Base-by-base conservation (phyloP, 2,113 vertebrate genomes). In the Catagonus wagneri region DNA sequence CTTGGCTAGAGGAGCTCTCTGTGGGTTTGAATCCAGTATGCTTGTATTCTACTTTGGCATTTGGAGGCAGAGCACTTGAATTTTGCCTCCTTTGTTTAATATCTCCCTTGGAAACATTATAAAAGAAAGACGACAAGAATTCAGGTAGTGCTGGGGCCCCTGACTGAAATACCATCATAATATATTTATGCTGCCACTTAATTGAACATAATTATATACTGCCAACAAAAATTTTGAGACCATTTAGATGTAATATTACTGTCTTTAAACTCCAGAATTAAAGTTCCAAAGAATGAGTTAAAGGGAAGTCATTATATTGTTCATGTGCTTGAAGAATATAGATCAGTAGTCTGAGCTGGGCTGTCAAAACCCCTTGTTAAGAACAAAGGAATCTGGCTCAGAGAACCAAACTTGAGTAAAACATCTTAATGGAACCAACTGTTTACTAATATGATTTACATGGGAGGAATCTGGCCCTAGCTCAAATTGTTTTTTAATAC, bases 401-500 rank as follows among this genome's bases (percentile, higher is more conserved):
- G 65, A 94, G 83, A 65, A 83, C 69, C 50, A 93, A 72, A 94
- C 44, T 86, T 79, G 74, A 96, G 52, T 90, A 91, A 95, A 95
- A 89, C 84, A 89, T 93, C 54, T 94, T 96, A 94, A 94, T 92
- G 54, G 79, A 89, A 78, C 61, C 25, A 52, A 93, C n/a, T 97
- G 50, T 97, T 97, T 97, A 95, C 75, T 93, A 96, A 91, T 91
- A 93, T 72, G 16, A 96, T 93, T 96, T 97, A 44, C 32, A 87
- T 81, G 87, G 75, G 68, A 95, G n/a, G 39, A 94, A 91, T 95
- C 83, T 97, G 89, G 74, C 63, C 65, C 32, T 66, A 22, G 32
- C 68, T 96, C 85, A 95, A 65, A 80, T 39, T 78, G 52, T 13
- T 58, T 16, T 76, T 81, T 74, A 96, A 80, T 83, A 84, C 50